These are phyloP conservation scores for Sorex araneus DNA, from an alignment of 2,113 vertebrate species.

Conservation along the genomic window DNA sequence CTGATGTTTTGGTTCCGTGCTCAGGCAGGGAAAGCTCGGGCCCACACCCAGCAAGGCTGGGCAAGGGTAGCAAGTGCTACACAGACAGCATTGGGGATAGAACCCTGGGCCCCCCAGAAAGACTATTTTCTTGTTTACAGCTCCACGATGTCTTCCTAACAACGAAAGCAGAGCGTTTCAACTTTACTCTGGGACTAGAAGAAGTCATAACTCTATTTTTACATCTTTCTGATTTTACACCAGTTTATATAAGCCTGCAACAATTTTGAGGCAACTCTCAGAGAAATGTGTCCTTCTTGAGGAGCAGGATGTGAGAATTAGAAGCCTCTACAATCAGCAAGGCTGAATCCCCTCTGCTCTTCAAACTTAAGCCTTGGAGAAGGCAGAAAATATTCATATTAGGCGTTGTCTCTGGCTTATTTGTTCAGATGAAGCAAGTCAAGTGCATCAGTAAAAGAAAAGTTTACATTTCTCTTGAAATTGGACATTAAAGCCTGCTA, in stretches of 20 bases:
- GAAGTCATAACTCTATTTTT: background rate
- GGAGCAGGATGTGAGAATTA: background rate
- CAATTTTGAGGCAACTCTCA: background rate
- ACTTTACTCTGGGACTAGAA: background rate
- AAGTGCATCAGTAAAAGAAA: constrained; percentile 70
- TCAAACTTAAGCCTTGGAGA: constrained; percentile 53
- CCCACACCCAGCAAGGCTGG: too few species aligned
- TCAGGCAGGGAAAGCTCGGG: too few species aligned
- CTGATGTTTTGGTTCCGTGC: too few species aligned
- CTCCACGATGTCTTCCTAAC: constrained; percentile 18
- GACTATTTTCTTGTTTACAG: background rate
- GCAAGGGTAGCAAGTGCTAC: too few species aligned
- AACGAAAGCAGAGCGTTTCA: background rate
- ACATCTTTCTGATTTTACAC: background rate
- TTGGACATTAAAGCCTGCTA: constrained; percentile 63
- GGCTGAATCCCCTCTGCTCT: constrained; percentile 38
- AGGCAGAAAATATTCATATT: constrained; percentile 67
- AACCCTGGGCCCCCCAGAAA: too few species aligned
- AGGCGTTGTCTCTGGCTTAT: constrained; percentile 51
- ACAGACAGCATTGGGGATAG: too few species aligned
- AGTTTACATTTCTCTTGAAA: constrained; percentile 75
- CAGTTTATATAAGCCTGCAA: background rate
- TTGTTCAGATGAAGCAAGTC: constrained; percentile 61
- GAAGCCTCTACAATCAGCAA: background rate
- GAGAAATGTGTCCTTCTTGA: background rate